phyloP scores from a whole-genome alignment of 2,888 invertebrate species.

The Gryllus longicercus region DNA sequence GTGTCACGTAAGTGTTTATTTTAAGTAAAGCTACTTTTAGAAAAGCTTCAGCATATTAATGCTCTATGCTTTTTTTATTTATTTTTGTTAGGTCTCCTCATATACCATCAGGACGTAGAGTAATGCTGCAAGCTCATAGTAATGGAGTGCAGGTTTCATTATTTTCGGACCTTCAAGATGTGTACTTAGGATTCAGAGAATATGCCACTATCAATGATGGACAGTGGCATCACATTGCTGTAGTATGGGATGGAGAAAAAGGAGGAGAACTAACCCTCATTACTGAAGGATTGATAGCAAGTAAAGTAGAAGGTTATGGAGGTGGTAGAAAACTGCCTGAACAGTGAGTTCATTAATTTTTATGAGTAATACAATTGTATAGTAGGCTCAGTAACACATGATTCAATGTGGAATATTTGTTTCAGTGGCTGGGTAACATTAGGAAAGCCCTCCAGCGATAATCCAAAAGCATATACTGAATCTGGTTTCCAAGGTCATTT shows the following conservation, averaged over 20 bases:
- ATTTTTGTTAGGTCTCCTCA: slow-evolving; percentile 63
- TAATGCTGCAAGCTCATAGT: slow-evolving; percentile 87
- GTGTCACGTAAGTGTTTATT: slow-evolving; percentile 65
- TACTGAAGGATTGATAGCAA: slow-evolving; percentile 93
- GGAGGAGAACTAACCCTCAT: slow-evolving; percentile 84
- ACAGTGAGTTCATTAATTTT: slow-evolving; percentile 60
- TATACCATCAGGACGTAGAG: slow-evolving; percentile 69
- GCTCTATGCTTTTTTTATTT: slow-evolving; percentile 1
- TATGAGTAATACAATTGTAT: background rate
- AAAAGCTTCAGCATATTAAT: background rate
- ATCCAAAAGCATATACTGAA: slow-evolving; percentile 78
- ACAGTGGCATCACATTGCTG: slow-evolving; percentile 93
- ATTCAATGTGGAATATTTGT: slow-evolving; percentile 35
- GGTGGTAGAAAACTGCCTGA: slow-evolving; percentile 75
- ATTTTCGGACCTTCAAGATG: slow-evolving; percentile 83
- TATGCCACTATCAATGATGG: slow-evolving; percentile 93
- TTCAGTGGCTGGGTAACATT: slow-evolving; percentile 86
- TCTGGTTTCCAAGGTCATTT: slow-evolving; percentile 93
- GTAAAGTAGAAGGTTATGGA: slow-evolving; percentile 85
- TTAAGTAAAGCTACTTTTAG: background rate
- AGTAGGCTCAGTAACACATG: background rate
- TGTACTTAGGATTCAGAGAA: slow-evolving; percentile 85
- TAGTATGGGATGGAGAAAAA: slow-evolving; percentile 88
- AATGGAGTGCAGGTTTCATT: slow-evolving; percentile 89
- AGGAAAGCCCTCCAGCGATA: slow-evolving; percentile 81